A percentile compares a stretch with the other conserved stretches of the same genome.
phyloP scores from a whole-genome alignment of 53 echinoderm and acorn worm genomes.

The Paelopatides confundens region DNA sequence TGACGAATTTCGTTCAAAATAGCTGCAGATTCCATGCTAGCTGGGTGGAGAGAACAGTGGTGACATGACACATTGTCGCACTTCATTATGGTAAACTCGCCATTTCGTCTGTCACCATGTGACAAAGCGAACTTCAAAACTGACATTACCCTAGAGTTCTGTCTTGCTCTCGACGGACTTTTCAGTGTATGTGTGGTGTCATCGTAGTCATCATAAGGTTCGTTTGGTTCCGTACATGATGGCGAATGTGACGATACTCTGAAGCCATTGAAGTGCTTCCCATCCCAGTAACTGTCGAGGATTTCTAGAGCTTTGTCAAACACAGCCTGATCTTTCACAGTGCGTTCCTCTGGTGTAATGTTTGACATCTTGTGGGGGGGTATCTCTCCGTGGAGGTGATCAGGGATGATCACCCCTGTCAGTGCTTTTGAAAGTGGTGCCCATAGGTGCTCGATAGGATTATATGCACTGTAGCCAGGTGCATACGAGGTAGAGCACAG shows the following conservation, averaged over 20 bases:
- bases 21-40: neutral
- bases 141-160: neutral
- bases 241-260: neutral
- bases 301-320: neutral
- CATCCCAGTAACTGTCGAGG: neutral
- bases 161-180: neutral
- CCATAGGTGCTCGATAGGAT: slow-evolving; percentile 62
- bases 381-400: slow-evolving; percentile 39
- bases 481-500: slow-evolving; percentile 51
- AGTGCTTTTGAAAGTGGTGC: slow-evolving; percentile 50
- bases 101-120: slow-evolving; percentile 10
- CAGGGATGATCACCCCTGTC: slow-evolving; percentile 37
- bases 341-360: neutral
- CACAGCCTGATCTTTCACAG: neutral
- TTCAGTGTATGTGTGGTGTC: neutral
- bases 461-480: slow-evolving; percentile 54
- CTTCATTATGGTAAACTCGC: slow-evolving; percentile 34
- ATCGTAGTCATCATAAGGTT: neutral
- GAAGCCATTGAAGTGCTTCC: neutral
- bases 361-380: neutral
- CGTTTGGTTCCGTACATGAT: neutral
- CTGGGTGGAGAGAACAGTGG: neutral
- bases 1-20: neutral
- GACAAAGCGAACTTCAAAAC: neutral
- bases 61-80: neutral